Evolutionary conservation across 37 sponge, comb jelly and placozoan species (phyloP), one percentile per base, ranked within the genome.

Genomic region (Geodia barretti): DNA sequence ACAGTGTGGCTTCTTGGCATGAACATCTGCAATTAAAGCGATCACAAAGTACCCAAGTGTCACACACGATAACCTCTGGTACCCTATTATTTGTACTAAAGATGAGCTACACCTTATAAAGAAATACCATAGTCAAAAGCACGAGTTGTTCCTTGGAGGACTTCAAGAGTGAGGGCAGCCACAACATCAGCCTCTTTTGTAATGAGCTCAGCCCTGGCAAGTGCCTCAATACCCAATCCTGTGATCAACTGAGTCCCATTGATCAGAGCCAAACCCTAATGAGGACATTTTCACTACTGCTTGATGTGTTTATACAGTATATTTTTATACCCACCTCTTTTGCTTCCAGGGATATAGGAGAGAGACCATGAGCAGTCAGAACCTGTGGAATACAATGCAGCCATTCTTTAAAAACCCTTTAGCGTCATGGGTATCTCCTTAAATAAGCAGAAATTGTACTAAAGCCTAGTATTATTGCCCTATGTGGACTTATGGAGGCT

Each of bases 241-340:
- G 88, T 84, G 62, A 96, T 96, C 32, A 96, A 69, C 78, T 92
- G 93, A 66, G 93, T 90, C 2, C 97, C 97, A 79, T 96, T 96
- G 59, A 93, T 96, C 24, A 90, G 62, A 19, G 88, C 88, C 14
- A 96, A 0, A 11, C 97, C 97, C 80, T 89, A 37, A 28, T n/a
- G n/a, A n/a, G n/a, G n/a, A n/a, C n/a, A n/a, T n/a, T n/a, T n/a
- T n/a, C n/a, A n/a, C 21, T 11, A 34, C 41, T 71, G 39, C 40
- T 39, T 30, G 39, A 71, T 71, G 40, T 47, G 24, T 54, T 54
- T 4, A 14, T 41, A 75, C 29, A 67, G 14, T 26, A 67, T 17
- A 8, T 32, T 34, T 26, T 2, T 54, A 41, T 3, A 5, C 47
- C 23, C 26, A 89, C 84, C 78, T 93, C 93, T 71, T 93, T 93